Base-by-base conservation (phyloP, 2,113 vertebrate genomes). In the Cavia aperea region DNA sequence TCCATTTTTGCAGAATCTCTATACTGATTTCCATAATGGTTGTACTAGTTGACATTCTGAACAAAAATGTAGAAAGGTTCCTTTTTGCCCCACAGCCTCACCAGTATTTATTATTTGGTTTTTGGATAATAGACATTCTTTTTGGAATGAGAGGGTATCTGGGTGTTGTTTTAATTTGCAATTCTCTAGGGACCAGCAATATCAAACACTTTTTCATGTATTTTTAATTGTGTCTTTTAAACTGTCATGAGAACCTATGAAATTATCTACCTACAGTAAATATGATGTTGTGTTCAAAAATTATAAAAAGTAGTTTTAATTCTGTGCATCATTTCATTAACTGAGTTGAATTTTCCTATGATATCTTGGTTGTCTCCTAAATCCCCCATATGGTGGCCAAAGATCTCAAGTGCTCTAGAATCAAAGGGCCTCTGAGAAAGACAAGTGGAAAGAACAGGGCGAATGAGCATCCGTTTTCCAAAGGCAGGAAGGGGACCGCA, bases 401-500 rank as follows among this genome's bases (percentile, higher is more conserved):
- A 91, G 79, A 46, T 85, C 89, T 86, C 72, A 89, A 91, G 85
- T 18, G 8, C 15, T 87, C 72, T 62, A 0, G 29, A 79, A 16
- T 60, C 75, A 89, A 88, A 81, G 68, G 33, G 18, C 46, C 46
- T 84, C 86, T 58, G 5, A 83, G 81, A 70, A 58, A 85, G 49
- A 78, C 91, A 84, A 85, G 75, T 75, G 86, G 93, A 91, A 84
- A 94, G 65, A 73, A 94, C 85, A 86, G 58, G 18, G 79, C 93
- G 56, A 92, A 79, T 56, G 79, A 90, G 33, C 82, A 39, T 19
- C 7, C 5, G 96, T 97, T 97, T 97, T 93, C 97, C 97, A 96
- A 97, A 93, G 97, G 96, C 96, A 96, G 94, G 93, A 95, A 97
- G 97, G 96, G 96, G 97, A 94, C 86, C 90, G 8, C 92, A 95